phyloP scores from a whole-genome alignment of 2,888 invertebrate genomes.

The Adelognathus sp. region DNA sequence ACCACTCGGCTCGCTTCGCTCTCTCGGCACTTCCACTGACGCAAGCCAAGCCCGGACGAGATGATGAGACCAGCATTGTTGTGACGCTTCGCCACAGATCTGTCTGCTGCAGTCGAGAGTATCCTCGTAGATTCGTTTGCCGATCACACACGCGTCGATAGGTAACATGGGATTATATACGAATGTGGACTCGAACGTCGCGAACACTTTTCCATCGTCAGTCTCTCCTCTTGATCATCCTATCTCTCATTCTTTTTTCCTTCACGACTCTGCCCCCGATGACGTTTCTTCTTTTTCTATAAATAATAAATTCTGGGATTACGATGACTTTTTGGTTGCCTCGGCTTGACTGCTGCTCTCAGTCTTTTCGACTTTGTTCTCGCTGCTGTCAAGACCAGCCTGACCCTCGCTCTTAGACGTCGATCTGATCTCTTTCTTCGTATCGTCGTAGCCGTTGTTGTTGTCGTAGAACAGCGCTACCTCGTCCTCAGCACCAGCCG shows the following conservation, averaged over 20 bases:
- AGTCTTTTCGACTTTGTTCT: constrained; percentile 22
- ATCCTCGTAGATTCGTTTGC: constrained; percentile 2
- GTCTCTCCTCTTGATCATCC: constrained; percentile 7
- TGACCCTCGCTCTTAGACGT: constrained; percentile 60
- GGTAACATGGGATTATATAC: constrained; percentile 4
- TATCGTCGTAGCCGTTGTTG: constrained; percentile 68
- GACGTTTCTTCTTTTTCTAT: not conserved
- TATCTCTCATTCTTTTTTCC: not conserved
- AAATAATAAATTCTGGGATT: constrained; percentile 1
- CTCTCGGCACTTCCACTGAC: constrained; percentile 58
- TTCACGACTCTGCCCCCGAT: not conserved
- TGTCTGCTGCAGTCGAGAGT: constrained; percentile 5
- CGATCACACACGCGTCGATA: constrained; percentile 15
- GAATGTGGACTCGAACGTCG: constrained; percentile 25
- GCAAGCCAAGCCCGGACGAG: constrained; percentile 39
- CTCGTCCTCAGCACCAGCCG: constrained; percentile 59
- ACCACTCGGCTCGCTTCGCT: constrained; percentile 15
- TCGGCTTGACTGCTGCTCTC: constrained; percentile 40
- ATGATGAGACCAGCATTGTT: constrained; percentile 19
- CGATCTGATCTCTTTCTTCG: constrained; percentile 69
- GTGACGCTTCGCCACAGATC: constrained; percentile 15
- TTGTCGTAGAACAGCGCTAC: constrained; percentile 76
- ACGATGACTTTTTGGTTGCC: constrained; percentile 52
- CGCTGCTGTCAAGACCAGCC: constrained; percentile 27
- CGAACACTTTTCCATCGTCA: constrained; percentile 18